phyloP scores from a whole-genome alignment of 2,113 vertebrate genomes.

The Uropsilus gracilis region DNA sequence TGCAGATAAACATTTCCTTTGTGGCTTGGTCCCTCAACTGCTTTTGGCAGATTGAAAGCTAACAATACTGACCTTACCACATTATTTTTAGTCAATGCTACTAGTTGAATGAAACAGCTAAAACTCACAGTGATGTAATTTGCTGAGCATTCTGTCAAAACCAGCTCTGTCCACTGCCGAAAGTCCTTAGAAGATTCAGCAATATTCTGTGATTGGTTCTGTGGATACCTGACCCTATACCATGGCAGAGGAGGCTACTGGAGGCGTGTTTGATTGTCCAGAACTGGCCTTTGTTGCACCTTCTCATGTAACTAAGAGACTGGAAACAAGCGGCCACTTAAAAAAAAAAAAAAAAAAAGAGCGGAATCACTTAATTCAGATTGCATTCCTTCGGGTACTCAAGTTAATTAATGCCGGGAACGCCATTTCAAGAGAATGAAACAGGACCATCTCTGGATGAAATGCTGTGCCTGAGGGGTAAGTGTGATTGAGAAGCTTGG shows the following conservation, averaged over 20 bases:
- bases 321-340: neutral
- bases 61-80: neutral
- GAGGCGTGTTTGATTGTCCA: neutral
- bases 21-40: slow-evolving; percentile 7
- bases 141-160: neutral
- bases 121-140: neutral
- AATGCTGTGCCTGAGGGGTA: neutral
- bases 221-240: no score
- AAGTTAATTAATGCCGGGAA: neutral
- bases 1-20: slow-evolving; percentile 39
- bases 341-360: no score
- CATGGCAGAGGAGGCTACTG: neutral
- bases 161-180: neutral
- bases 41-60: neutral
- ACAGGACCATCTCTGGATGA: no score
- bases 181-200: neutral
- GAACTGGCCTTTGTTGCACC: neutral
- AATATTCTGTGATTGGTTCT: neutral
- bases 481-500: no score
- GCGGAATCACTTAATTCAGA: neutral
- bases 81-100: neutral
- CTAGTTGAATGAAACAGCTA: neutral
- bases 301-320: neutral
- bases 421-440: neutral
- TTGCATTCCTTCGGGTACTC: neutral